phyloP scores from a whole-genome alignment of 2,113 vertebrate genomes.

The Maccullochella peelii region DNA sequence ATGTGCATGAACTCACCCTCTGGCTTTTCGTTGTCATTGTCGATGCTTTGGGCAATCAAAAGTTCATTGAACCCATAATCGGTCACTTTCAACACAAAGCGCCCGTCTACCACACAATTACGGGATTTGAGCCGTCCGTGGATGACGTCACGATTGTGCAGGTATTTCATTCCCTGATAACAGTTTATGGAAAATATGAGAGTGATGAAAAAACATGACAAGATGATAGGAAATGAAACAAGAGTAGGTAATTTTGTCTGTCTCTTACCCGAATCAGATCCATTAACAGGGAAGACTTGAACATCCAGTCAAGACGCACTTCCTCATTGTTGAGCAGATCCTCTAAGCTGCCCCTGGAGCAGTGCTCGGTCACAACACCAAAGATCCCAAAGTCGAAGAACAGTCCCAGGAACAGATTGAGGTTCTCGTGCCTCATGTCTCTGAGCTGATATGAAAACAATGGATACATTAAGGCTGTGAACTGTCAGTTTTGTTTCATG shows the following conservation, averaged over 20 bases:
- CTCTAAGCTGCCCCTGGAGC: constrained; percentile 90
- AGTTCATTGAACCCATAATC: constrained; percentile 91
- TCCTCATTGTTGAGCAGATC: constrained; percentile 91
- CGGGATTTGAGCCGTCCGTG: constrained; percentile 94
- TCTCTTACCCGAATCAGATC: constrained; percentile 91
- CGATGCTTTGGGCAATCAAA: constrained; percentile 82
- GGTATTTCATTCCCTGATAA: constrained; percentile 90
- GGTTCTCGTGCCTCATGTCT: constrained; percentile 94
- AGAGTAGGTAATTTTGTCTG: not conserved
- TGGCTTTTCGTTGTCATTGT: constrained; percentile 51
- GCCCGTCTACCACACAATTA: constrained; percentile 95
- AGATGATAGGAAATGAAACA: not conserved
- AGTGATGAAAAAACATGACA: not conserved
- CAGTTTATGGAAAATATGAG: not conserved
- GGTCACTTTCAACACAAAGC: constrained; percentile 94
- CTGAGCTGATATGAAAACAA: constrained; percentile 82
- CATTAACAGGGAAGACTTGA: constrained; percentile 93
- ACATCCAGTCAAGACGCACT: constrained; percentile 98
- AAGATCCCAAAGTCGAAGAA: constrained; percentile 89
- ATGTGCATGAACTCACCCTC: constrained; percentile 81
- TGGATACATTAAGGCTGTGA: not conserved
- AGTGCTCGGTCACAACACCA: constrained; percentile 92
- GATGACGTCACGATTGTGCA: constrained; percentile 88
- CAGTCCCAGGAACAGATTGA: constrained; percentile 92
- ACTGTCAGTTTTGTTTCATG: not conserved